A percentile compares a stretch with the other conserved stretches of the same genome.
phyloP scores from a whole-genome alignment of 2,888 invertebrate genomes.

The Sylvicola cinctus region DNA sequence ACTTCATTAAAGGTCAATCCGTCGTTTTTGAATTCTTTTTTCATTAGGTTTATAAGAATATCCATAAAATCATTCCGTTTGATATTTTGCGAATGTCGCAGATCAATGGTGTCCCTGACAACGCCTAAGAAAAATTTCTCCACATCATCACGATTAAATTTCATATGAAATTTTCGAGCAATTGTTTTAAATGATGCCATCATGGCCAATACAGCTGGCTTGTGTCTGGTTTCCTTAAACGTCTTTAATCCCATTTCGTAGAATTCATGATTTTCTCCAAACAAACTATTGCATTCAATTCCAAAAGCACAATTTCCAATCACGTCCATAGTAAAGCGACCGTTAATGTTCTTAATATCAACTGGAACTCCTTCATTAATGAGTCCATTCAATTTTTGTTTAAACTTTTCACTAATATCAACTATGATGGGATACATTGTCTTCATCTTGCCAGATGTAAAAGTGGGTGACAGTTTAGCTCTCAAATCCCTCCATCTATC shows the following conservation, averaged over 20 bases:
- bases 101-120: neutral
- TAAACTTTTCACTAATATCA: neutral
- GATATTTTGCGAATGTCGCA: constrained; percentile 5
- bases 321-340: constrained; percentile 28
- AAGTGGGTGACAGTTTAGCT: constrained; percentile 14
- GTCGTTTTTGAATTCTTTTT: neutral
- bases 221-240: constrained; percentile 7
- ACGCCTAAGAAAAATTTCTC: constrained; percentile 11
- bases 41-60: neutral
- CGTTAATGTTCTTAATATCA: constrained; percentile 25
- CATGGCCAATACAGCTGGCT: neutral
- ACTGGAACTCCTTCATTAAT: constrained; percentile 7
- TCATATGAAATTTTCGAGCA: neutral
- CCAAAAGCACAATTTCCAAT: constrained; percentile 29
- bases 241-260: constrained; percentile 12
- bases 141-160: constrained; percentile 4
- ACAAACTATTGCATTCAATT: constrained; percentile 24
- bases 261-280: constrained; percentile 20
- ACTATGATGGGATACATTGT: constrained; percentile 5
- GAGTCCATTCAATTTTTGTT: constrained; percentile 4
- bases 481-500: constrained; percentile 20
- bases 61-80: constrained; percentile 13
- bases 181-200: neutral
- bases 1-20: no score
- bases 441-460: constrained; percentile 12